Conservation (phyloP, 2,888 invertebrate species). For the Marasmarcha lunaedactyla region DNA sequence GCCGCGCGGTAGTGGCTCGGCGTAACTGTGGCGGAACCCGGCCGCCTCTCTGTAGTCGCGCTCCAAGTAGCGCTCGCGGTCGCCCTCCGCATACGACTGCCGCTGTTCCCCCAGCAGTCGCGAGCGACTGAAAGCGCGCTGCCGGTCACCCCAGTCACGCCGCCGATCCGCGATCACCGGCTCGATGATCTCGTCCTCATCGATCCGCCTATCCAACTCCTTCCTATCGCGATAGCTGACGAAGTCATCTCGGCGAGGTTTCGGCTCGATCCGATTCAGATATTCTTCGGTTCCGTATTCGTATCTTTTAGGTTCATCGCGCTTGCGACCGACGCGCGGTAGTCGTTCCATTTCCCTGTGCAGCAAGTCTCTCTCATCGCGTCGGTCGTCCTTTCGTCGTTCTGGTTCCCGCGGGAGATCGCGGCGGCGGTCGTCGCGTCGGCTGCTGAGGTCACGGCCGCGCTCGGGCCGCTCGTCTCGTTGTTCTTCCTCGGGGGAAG, state of each 20-base stretch:
- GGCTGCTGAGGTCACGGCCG: conserved; percentile 49
- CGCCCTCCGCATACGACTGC: conserved; percentile 51
- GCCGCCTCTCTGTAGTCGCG: conserved; percentile 53
- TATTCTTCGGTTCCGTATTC: conserved; percentile 59
- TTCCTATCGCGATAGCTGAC: conserved; percentile 52
- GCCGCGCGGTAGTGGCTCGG: conserved; percentile 72
- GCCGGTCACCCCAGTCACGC: conserved; percentile 54
- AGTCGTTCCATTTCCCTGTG: conserved; percentile 56
- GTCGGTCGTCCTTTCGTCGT: conserved; percentile 47
- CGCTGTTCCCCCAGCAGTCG: conserved; percentile 55
- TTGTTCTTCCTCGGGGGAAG: conserved; percentile 65
- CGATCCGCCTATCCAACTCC: conserved; percentile 53
- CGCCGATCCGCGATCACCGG: conserved; percentile 54
- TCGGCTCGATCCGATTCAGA: conserved; percentile 48
- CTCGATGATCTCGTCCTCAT: conserved; percentile 58
- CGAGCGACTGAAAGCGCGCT: conserved; percentile 59
- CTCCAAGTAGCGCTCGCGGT: conserved; percentile 53
- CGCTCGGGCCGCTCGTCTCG: conserved; percentile 60
- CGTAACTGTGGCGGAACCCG: conserved; percentile 75
- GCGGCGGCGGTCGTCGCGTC: conserved; percentile 55
- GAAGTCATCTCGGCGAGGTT: conserved; percentile 46
- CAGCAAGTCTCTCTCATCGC: conserved; percentile 29
- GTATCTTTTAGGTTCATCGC: conserved; percentile 51
- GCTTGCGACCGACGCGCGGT: conserved; percentile 53
- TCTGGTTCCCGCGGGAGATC: conserved; percentile 38